These are phyloP conservation scores for Philereme transversata DNA, from an alignment of 2,888 invertebrate species.

Conservation along the genomic window DNA sequence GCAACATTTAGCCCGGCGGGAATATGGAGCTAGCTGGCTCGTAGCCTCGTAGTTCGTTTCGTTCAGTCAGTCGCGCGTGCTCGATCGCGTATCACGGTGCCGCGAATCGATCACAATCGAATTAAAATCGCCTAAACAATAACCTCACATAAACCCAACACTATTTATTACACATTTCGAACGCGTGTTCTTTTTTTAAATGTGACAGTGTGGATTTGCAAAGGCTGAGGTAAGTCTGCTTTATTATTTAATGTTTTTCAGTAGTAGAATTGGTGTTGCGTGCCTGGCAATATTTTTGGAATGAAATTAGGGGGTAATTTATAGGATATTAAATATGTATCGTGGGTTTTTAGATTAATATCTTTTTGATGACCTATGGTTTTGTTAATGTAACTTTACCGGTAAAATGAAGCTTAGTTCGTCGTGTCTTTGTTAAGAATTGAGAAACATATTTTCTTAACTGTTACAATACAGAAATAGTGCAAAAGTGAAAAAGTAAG, in stretches of 20 bases:
- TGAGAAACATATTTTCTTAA: background rate
- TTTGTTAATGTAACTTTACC: too few relatives aligned
- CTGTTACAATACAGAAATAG: too few relatives aligned
- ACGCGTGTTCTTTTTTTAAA: conserved; percentile 23
- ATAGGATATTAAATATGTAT: conserved; percentile 10
- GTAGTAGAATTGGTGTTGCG: conserved; percentile 28
- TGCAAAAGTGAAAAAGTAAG: background rate
- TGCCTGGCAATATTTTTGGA: conserved; percentile 17
- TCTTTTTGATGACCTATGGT: background rate
- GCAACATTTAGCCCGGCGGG: conserved; percentile 68
- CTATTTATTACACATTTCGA: conserved; percentile 30
- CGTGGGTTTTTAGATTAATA: background rate
- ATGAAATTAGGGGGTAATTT: conserved; percentile 25
- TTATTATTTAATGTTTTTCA: conserved; percentile 39
- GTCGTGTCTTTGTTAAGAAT: background rate
- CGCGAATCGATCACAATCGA: conserved; percentile 28
- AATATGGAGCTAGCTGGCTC: conserved; percentile 35
- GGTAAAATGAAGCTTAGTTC: too few relatives aligned
- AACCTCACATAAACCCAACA: conserved; percentile 43
- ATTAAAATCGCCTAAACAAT: conserved; percentile 44
- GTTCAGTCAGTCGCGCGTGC: conserved; percentile 70
- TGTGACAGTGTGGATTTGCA: conserved; percentile 29
- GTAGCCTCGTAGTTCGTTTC: too few relatives aligned
- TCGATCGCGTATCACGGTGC: conserved; percentile 43
- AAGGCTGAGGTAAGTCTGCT: conserved; percentile 33